These are phyloP conservation scores for Ispidina picta DNA, from an alignment of 2,797 vertebrate species.

Conservation along the genomic window DNA sequence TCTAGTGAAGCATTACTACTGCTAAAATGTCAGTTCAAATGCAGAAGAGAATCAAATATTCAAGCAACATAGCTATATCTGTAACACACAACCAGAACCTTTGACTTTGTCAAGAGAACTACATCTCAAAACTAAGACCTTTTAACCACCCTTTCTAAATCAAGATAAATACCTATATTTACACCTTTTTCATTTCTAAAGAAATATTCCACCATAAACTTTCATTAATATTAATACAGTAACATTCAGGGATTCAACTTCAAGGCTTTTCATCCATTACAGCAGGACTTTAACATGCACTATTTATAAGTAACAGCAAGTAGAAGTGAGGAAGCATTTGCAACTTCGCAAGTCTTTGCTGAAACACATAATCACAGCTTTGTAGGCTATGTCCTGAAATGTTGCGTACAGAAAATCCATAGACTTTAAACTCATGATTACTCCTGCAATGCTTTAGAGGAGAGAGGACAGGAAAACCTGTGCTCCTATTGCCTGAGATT, in stretches of 20 bases:
- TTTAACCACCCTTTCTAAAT: neutral
- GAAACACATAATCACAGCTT: neutral
- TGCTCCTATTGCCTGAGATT: neutral
- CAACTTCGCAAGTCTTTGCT: neutral
- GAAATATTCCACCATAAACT: neutral
- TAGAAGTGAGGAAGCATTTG: neutral
- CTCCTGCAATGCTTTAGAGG: neutral
- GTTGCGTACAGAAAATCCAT: neutral
- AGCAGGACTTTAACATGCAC: neutral
- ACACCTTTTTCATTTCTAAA: neutral
- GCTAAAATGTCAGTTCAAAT: neutral
- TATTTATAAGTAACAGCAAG: neutral
- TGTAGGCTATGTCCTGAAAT: neutral
- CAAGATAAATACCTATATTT: neutral
- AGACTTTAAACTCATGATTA: neutral
- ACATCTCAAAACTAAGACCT: neutral
- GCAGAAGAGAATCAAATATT: neutral
- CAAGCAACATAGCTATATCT: neutral
- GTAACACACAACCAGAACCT: neutral
- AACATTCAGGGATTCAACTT: neutral
- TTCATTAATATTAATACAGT: neutral
- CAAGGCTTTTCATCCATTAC: neutral
- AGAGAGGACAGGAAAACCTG: neutral
- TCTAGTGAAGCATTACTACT: neutral
- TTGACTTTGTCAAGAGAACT: neutral